Conservation (phyloP, 2,888 invertebrate species). For the Sinhomidia bicolor region DNA sequence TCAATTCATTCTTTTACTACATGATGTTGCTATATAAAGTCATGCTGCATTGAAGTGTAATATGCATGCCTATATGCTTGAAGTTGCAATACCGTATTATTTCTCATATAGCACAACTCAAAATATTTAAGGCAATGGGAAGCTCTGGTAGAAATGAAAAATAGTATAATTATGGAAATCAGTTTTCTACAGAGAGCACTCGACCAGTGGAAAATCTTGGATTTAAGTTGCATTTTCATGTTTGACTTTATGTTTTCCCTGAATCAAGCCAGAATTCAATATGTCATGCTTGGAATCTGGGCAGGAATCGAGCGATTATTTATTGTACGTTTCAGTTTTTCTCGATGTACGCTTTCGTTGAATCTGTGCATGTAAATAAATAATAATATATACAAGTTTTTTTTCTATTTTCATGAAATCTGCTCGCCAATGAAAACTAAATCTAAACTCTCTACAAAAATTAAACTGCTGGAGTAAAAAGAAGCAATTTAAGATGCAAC, state of each 20-base stretch:
- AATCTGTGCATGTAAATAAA: no score
- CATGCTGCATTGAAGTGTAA: no score
- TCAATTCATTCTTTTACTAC: no score
- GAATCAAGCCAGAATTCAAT: constrained; percentile 48
- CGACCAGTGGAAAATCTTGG: not conserved
- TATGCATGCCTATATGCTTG: no score
- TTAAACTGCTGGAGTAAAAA: no score
- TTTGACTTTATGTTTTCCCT: not conserved
- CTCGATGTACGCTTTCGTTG: no score
- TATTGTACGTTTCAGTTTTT: constrained; percentile 54
- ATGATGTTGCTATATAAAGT: no score
- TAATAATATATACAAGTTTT: no score
- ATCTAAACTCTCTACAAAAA: no score
- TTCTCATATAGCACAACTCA: not conserved
- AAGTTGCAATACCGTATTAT: not conserved
- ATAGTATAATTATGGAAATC: constrained; percentile 68
- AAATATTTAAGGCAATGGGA: not conserved
- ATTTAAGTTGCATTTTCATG: not conserved
- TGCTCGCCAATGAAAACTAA: no score
- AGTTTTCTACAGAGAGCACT: not conserved
- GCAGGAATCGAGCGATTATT: constrained; percentile 69
- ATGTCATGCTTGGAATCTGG: constrained; percentile 64
- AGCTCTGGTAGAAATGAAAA: constrained; percentile 47
- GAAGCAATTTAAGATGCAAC: no score
- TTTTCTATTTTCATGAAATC: no score